A percentile compares a stretch with the other conserved stretches of the same genome.
Evolutionary conservation across 2,888 invertebrate species (phyloP).

Genomic region (Chrysolina oricalcia): DNA sequence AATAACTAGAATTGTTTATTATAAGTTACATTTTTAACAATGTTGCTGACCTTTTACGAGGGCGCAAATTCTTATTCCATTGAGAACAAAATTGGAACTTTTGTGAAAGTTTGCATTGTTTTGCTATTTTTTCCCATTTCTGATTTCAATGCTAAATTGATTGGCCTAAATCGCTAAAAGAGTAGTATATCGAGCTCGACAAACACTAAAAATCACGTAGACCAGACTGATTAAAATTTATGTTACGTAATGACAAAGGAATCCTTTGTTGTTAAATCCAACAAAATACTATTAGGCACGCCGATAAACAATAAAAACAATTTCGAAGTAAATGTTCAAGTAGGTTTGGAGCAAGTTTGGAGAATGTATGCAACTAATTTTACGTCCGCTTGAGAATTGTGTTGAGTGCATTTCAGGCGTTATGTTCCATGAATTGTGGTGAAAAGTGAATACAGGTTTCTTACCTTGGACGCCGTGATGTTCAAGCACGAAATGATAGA

Average conservation of each 20-base stretch:
- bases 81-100: too few relatives aligned
- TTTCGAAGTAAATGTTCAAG: neutral
- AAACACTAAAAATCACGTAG: conserved; percentile 10
- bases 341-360: neutral
- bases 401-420: neutral
- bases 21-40: too few relatives aligned
- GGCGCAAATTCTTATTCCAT: too few relatives aligned
- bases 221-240: conserved; percentile 35
- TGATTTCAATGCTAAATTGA: too few relatives aligned
- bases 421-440: neutral
- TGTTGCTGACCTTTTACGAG: too few relatives aligned
- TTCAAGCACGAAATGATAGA: neutral
- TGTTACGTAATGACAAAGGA: conserved; percentile 35
- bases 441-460: neutral
- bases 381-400: neutral
- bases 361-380: neutral
- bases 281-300: conserved; percentile 13
- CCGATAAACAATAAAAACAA: neutral
- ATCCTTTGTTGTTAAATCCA: conserved; percentile 36
- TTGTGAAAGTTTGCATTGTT: too few relatives aligned
- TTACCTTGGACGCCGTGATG: neutral
- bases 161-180: conserved; percentile 10
- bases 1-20: too few relatives aligned
- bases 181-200: conserved; percentile 13
- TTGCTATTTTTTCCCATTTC: too few relatives aligned